These are phyloP conservation scores for Actinia equina DNA, from an alignment of 64 coral and sea anemone genomes.

Conservation along the genomic window DNA sequence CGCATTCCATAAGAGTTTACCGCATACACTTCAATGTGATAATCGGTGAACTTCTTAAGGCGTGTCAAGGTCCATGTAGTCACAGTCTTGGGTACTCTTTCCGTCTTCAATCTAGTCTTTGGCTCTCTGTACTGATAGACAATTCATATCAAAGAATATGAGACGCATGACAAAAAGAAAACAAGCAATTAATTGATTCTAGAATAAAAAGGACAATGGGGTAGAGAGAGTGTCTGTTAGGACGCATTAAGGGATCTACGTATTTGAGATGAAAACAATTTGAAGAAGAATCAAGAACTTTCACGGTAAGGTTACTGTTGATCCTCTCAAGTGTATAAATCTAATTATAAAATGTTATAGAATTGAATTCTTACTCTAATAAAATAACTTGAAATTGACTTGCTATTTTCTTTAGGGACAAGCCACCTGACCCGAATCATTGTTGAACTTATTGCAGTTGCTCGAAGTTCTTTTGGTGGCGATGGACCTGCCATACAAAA, in stretches of 20 bases:
- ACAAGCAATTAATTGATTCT: too few relatives aligned
- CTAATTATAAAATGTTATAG: too few relatives aligned
- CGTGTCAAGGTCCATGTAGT: not conserved
- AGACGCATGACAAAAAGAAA: too few relatives aligned
- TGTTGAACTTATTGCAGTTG: not conserved
- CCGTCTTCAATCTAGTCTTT: not conserved
- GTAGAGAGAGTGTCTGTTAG: too few relatives aligned
- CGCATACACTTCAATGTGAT: not conserved
- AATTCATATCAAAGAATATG: not conserved
- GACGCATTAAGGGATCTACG: too few relatives aligned
- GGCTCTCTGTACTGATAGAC: not conserved
- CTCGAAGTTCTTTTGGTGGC: not conserved
- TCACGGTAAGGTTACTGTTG: too few relatives aligned
- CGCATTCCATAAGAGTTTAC: not conserved
- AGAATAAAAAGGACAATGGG: too few relatives aligned
- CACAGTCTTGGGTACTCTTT: not conserved
- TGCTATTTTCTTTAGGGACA: not conserved
- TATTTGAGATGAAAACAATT: too few relatives aligned
- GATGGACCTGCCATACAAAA: not conserved
- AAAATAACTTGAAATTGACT: not conserved
- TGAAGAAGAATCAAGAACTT: too few relatives aligned
- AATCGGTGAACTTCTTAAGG: not conserved
- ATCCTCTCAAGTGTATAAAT: too few relatives aligned
- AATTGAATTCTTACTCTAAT: not conserved
- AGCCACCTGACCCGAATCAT: not conserved